Conservation (phyloP, 2,113 vertebrate species). For the Parus major region DNA sequence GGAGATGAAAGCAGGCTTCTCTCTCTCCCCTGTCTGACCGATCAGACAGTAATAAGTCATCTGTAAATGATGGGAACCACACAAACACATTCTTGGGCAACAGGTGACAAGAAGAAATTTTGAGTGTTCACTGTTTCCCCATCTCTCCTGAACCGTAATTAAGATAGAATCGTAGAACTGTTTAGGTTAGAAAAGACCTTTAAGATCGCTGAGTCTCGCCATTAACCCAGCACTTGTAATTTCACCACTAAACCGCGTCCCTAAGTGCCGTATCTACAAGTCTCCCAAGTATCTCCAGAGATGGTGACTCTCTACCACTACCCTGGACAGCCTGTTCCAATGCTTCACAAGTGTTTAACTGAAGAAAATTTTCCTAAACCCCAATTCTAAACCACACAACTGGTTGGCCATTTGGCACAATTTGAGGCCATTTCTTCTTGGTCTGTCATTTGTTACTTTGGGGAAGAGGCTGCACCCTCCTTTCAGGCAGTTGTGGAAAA, state of each 20-base stretch:
- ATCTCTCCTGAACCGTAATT: neutral
- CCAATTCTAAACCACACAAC: neutral
- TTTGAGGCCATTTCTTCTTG: neutral
- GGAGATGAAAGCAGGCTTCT: neutral
- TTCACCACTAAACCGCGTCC: neutral
- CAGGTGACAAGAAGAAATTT: neutral
- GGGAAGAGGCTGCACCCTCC: neutral
- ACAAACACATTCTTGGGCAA: neutral
- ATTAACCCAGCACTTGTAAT: neutral
- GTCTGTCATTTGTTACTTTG: neutral
- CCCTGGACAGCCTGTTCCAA: neutral
- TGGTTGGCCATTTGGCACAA: neutral
- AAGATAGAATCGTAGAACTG: neutral
- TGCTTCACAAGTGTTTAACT: neutral
- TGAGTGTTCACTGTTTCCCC: neutral
- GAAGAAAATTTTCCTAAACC: neutral
- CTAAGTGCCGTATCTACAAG: neutral
- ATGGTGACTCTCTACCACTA: neutral
- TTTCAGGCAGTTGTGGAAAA: neutral
- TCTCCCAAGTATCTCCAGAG: neutral
- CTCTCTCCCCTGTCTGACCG: neutral
- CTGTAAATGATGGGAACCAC: neutral
- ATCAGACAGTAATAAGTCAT: neutral
- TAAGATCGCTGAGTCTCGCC: neutral
- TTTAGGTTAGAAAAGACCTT: neutral